Evolutionary conservation across 2,113 vertebrate genomes (phyloP).

Genomic region (Dasyprocta punctata): DNA sequence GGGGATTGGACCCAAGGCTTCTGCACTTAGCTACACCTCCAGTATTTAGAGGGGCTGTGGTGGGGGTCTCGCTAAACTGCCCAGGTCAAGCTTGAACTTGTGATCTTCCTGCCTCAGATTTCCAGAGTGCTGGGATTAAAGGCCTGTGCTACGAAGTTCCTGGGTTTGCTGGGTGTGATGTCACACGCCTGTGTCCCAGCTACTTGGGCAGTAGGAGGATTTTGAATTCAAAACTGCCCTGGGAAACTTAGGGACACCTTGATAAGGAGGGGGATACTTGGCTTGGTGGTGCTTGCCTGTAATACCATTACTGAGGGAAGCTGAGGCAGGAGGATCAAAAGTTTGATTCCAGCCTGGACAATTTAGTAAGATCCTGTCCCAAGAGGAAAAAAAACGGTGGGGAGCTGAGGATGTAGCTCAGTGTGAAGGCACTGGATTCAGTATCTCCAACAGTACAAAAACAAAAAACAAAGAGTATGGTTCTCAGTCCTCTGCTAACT

Average conservation of each 20-base stretch:
- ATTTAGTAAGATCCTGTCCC: neutral
- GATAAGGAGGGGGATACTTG: neutral
- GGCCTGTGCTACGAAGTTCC: neutral
- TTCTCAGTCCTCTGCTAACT: neutral
- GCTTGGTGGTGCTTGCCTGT: neutral
- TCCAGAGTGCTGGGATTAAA: neutral
- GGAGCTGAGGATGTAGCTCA: neutral
- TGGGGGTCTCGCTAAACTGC: neutral
- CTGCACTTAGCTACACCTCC: neutral
- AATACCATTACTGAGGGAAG: neutral
- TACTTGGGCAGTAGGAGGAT: neutral
- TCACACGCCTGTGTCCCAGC: neutral
- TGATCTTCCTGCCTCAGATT: neutral
- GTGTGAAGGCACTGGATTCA: neutral
- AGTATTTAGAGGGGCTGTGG: neutral
- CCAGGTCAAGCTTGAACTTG: neutral
- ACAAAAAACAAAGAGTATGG: neutral
- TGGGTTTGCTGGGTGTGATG: neutral
- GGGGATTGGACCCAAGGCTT: neutral
- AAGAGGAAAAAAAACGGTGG: neutral
- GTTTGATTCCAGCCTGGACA: neutral
- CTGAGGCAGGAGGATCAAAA: neutral
- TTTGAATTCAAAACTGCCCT: neutral
- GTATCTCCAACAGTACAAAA: neutral
- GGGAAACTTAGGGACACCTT: neutral